These are phyloP conservation scores for Heliconius erato DNA, from an alignment of 2,888 invertebrate species.

Conservation along the genomic window DNA sequence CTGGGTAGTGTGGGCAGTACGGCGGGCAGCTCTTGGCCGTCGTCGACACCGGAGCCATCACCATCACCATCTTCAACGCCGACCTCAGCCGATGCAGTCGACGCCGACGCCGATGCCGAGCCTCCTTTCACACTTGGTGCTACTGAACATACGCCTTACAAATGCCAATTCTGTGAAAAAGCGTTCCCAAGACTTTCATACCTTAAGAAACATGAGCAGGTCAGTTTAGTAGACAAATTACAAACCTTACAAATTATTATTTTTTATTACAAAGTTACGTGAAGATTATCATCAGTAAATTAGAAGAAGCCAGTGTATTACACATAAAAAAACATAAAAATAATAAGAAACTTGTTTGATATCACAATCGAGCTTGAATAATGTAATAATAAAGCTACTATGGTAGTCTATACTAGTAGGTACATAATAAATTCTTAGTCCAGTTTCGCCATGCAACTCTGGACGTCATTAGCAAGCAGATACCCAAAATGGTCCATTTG, in stretches of 20 bases:
- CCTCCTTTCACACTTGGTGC: conserved; percentile 88
- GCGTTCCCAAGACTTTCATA: conserved; percentile 94
- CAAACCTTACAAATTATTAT: background rate
- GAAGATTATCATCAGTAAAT: conserved; percentile 30
- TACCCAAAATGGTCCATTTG: conserved; percentile 84
- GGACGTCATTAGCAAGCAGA: conserved; percentile 84
- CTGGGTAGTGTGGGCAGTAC: conserved; percentile 88
- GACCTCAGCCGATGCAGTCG: conserved; percentile 88
- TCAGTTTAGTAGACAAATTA: conserved; percentile 67
- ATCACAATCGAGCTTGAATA: conserved; percentile 70
- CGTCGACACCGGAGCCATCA: conserved; percentile 87
- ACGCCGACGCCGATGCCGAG: conserved; percentile 87
- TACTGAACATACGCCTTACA: conserved; percentile 92
- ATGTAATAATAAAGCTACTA: conserved; percentile 70
- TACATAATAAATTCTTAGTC: conserved; percentile 74
- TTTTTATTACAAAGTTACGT: conserved; percentile 9
- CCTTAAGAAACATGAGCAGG: conserved; percentile 97
- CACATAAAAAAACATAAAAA: conserved; percentile 32
- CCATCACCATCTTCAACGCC: conserved; percentile 88
- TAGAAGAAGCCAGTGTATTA: conserved; percentile 23
- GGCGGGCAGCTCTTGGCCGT: conserved; percentile 89
- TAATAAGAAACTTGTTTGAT: conserved; percentile 43
- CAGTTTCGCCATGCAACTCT: conserved; percentile 74
- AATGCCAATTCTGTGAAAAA: conserved; percentile 96
- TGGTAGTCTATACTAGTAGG: conserved; percentile 55